Evolutionary conservation across 2,888 invertebrate species (phyloP).

Genomic region (Cerceris ruficornis): DNA sequence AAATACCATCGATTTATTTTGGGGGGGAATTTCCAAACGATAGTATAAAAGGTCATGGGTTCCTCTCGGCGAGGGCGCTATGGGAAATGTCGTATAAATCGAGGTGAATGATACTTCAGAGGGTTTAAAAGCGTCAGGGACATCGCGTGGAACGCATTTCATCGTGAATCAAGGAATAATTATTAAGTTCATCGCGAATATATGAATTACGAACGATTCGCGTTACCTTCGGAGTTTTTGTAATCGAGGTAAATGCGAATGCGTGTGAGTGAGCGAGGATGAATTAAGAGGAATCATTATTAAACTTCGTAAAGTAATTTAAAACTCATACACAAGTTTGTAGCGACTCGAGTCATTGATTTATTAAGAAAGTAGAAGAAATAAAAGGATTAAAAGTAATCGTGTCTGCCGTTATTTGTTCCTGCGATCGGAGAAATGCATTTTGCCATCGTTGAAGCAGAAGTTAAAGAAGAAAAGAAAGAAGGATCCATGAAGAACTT

Average conservation of each 20-base stretch:
- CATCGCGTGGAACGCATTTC: constrained; percentile 62
- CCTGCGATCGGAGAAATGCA: background rate
- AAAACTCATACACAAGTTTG: constrained; percentile 77
- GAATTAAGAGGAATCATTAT: constrained; percentile 59
- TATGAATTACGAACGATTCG: constrained; percentile 36
- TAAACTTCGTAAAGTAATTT: constrained; percentile 73
- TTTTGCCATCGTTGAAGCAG: background rate
- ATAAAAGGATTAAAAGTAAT: constrained; percentile 74
- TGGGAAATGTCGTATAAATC: constrained; percentile 3
- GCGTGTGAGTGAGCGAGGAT: constrained; percentile 60
- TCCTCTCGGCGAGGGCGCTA: constrained; percentile 22
- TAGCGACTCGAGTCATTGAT: constrained; percentile 78
- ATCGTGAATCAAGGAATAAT: constrained; percentile 36
- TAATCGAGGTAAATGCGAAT: constrained; percentile 62
- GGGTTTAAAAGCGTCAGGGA: constrained; percentile 61
- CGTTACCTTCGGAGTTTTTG: constrained; percentile 67
- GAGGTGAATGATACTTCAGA: constrained; percentile 55
- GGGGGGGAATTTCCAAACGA: constrained; percentile 24
- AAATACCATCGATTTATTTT: constrained; percentile 54
- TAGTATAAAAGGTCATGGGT: constrained; percentile 24
- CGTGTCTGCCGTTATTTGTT: background rate
- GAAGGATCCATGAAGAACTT: background rate
- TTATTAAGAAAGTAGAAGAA: constrained; percentile 79
- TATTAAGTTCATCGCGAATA: too few species aligned
- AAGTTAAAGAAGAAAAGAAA: background rate